These are phyloP conservation scores for Molossus alvarezi DNA, from an alignment of 2,797 vertebrate genomes.

Conservation along the genomic window DNA sequence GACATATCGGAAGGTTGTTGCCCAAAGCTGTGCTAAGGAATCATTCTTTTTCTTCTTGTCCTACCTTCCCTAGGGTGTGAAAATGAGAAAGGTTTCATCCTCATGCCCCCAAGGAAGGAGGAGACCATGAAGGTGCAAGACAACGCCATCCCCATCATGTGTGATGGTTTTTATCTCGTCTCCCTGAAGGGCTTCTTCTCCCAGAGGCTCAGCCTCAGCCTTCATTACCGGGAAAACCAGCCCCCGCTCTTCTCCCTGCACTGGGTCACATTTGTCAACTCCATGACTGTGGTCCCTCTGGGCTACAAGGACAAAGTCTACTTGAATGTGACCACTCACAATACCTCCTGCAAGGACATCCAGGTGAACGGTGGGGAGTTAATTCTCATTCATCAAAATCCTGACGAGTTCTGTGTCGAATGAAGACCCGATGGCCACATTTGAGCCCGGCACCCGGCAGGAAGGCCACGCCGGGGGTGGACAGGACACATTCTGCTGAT, in stretches of 20 bases:
- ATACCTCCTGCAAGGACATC: rapidly evolving
- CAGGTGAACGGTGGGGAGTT: constrained; percentile 79
- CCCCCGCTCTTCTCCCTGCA: constrained; percentile 59
- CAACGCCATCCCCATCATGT: constrained; percentile 84
- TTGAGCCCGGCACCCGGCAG: not conserved
- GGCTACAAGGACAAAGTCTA: constrained; percentile 76
- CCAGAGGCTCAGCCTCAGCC: constrained; percentile 59
- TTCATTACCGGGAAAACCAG: not conserved
- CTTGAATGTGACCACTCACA: constrained; percentile 75
- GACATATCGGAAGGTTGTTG: rapidly evolving
- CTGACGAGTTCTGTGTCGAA: constrained; percentile 56
- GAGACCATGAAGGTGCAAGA: constrained; percentile 85
- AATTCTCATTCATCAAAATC: constrained; percentile 82
- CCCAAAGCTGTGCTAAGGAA: not conserved
- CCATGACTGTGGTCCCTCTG: constrained; percentile 76
- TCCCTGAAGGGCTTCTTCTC: constrained; percentile 80
- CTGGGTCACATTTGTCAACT: not conserved
- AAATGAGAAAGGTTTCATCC: constrained; percentile 76
- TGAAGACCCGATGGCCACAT: not conserved
- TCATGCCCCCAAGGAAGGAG: not conserved
- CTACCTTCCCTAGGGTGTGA: constrained; percentile 77
- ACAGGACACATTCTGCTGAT: constrained; percentile 36
- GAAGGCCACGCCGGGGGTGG: not conserved
- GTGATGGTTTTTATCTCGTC: constrained; percentile 90
- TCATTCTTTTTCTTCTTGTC: constrained; percentile 19